phyloP scores from a whole-genome alignment of 2,888 invertebrate genomes.

The Linnaemya tessellans region DNA sequence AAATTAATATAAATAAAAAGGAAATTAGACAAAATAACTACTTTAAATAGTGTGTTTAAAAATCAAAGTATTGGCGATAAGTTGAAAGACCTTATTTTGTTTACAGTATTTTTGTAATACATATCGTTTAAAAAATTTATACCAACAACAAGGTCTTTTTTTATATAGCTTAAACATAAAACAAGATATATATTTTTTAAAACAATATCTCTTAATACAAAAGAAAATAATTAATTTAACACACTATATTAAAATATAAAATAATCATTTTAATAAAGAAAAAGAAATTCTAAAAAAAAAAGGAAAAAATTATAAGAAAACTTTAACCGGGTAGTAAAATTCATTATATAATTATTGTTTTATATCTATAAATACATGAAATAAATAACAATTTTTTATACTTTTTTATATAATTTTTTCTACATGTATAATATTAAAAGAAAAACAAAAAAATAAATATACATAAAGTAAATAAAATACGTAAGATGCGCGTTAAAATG shows the following conservation, averaged over 20 bases:
- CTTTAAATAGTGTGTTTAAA: constrained; percentile 62
- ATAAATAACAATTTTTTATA: constrained; percentile 60
- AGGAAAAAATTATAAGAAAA: constrained; percentile 29
- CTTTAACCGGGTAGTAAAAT: constrained; percentile 60
- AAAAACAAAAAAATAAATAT: constrained; percentile 30
- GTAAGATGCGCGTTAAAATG: not conserved
- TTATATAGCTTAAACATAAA: constrained; percentile 35
- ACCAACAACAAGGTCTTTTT: constrained; percentile 60
- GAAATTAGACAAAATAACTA: constrained; percentile 63
- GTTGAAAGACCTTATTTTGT: constrained; percentile 61
- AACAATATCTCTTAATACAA: constrained; percentile 54
- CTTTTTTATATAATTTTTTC: constrained; percentile 71
- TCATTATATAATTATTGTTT: constrained; percentile 61
- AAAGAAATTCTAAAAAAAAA: not conserved
- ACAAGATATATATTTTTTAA: constrained; percentile 56
- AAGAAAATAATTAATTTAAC: constrained; percentile 42
- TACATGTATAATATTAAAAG: constrained; percentile 58
- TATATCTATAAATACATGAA: constrained; percentile 44
- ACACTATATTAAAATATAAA: constrained; percentile 50
- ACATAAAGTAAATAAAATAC: constrained; percentile 4
- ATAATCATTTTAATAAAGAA: constrained; percentile 26
- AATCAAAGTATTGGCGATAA: constrained; percentile 63
- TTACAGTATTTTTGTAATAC: constrained; percentile 71
- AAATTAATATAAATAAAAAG: constrained; percentile 65
- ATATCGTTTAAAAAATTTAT: constrained; percentile 65